Evolutionary conservation across 2,113 vertebrate species (phyloP), one percentile per base, ranked within the genome.

Genomic region (Psettodes erumei): DNA sequence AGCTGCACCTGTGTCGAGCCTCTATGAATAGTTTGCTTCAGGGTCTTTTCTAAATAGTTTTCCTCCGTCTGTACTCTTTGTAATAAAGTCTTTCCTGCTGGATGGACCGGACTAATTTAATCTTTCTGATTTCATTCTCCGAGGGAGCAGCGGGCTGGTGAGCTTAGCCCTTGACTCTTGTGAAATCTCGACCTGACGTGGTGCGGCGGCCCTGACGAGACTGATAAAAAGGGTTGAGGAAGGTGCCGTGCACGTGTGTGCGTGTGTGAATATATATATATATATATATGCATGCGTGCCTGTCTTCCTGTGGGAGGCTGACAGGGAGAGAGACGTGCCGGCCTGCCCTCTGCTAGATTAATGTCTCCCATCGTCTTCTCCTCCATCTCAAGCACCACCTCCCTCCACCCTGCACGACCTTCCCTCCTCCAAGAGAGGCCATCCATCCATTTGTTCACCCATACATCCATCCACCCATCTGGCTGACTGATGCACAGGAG

Each of bases 401-500:
- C 79, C 84, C 67, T 90, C 76, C 87, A 87, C 81, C 79, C 81
- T 53, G 59, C 75, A 71, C 71, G 86, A 93, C 90, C 91, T 92
- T 93, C 89, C 87, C 82, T 89, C 86, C 86, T 90, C 65, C 63
- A 51, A 58, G 65, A 82, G 81, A 79, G 82, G 69, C 86, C 80
- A 91, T 91, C 86, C 85, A 92, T 92, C 83, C 88, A 74, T 82
- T 85, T 65, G 32, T 56, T 86, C 79, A 68, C 66, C 82, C 67
- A 76, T 79, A 75, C 85, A 82, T 90, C 87, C 89, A 85, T 86
- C 91, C 79, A 60, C 87, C 89, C 90, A 86, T 88, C 85, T 28
- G 65, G 81, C 86, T 91, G 91, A 92, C 84, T 80, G 89, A 92
- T 91, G 91, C 79, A 48, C 86, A 74, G 81, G 71, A 60, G 68